Evolutionary conservation across 2,888 invertebrate genomes (phyloP), one percentile per base, ranked within the genome.

Genomic region (Odiellus spinosus): DNA sequence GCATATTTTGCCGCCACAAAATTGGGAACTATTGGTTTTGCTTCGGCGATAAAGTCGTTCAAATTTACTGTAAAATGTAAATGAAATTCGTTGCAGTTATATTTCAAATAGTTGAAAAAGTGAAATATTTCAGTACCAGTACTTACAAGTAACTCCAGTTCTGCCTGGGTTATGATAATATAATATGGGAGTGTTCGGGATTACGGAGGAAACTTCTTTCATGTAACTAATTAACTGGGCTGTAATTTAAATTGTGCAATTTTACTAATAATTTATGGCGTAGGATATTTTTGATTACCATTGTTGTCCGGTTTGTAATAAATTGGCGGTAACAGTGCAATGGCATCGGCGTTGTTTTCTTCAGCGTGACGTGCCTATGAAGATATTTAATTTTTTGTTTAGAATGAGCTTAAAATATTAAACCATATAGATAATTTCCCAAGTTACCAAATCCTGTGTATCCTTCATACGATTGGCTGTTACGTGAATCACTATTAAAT

Each of bases 1-100:
- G 86, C 85, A 61, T 79, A 85, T 64, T 87, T 87, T n/a, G 85
- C 71, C 3, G 87, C 87, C 49, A 73, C 73, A 59, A 87, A 80
- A 45, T 77, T 82, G 0, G 82, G 76, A 41, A 87, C 75, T 1
- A 35, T 42, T 41, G 39, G 14, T 19, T 46, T 47, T 12, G 43
- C 50, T 17, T 47, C 47, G 11, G 50, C 45, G 32, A 50, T 35
- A 18, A 51, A 48, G 5, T 51, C 42, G 12, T 44, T 44, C 15
- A 53, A 21, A 3, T 17, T 18, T 15, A 52, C 52, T 52, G 32
- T 1, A 49, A 40, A 6, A 26, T 26, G 4, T 26, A 4, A 26
- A 26, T n/a, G n/a, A 8, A 26, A 26, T 26, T 26, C 4, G 26
- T 26, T 26, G 8, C 8, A 26, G 8, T 26, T 26, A n/a, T n/a